Percentiles rank a stretch among this genome's conserved stretches.
phyloP scores from a whole-genome alignment of 1,140 invertebrate species.

The Arctopsyche grandis region DNA sequence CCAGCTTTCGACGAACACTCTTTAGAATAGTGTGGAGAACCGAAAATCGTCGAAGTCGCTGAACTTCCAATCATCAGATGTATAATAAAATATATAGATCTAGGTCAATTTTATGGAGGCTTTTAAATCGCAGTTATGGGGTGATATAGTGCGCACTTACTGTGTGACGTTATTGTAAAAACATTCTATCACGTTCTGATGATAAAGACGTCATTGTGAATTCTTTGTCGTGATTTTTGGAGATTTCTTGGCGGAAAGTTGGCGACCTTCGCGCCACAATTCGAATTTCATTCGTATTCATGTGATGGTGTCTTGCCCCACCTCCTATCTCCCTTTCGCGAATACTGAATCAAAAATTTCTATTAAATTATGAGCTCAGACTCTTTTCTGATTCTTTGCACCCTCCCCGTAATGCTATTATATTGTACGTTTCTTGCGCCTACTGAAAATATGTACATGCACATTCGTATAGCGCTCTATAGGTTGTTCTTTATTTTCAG shows the following conservation, averaged over 20 bases:
- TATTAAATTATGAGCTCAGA: conserved; percentile 13
- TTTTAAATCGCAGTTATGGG: no score
- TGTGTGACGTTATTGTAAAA: neutral
- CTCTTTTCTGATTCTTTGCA: neutral
- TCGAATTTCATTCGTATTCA: conserved; percentile 7
- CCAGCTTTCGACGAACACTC: no score
- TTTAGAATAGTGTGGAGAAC: no score
- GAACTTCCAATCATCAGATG: no score
- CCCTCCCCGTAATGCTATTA: neutral
- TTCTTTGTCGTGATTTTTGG: neutral
- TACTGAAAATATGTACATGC: neutral
- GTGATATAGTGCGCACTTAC: no score
- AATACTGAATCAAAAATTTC: conserved; percentile 32
- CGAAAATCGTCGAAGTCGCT: no score
- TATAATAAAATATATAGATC: no score
- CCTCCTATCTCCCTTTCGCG: neutral
- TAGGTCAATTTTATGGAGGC: no score
- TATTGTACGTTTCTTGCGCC: neutral
- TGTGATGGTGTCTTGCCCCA: neutral
- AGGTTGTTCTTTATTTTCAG: no score
- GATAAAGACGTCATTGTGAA: neutral
- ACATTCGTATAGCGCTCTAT: no score
- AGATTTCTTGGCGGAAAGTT: neutral
- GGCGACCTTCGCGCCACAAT: neutral
- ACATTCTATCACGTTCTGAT: neutral